Base-by-base conservation (phyloP, 2,888 invertebrate species). In the Drymonia ruficornis region DNA sequence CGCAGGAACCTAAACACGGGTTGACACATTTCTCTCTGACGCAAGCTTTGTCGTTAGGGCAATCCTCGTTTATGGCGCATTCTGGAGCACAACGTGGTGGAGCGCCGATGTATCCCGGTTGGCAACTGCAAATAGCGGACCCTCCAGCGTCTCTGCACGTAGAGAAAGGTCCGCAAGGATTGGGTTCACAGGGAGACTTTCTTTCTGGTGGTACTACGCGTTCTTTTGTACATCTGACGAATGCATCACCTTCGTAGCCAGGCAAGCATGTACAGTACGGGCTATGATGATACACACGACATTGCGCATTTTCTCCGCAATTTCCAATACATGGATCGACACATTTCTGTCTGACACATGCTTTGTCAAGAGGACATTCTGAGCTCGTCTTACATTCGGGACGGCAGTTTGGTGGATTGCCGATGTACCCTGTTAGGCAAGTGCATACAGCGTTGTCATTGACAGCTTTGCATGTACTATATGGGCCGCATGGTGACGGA, bases 401-500 rank as follows among this genome's bases (percentile, higher is more conserved):
- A 68, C 96, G 91, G 76, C 97, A 97, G 40, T 95, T 94, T 34
- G 95, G 95, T 58, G 97, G 97, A 73, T 94, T 94, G 15, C 97
- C 97, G 38, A 94, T 90, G 72, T 95, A 96, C 59, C 94, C 93
- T 16, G 94, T 89, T 54, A 95, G 82, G 67, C 97, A 97, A 1
- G 94, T 93, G 76, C 97, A 97, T 12, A 95, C 91, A 2, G 96
- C 96, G 72, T 95, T 94, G 51, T 93, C 91, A 65, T 95, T 94
- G 19, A 91, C 81, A 60, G 94, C 93, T 58, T 93, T 93, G 76
- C 97, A 97, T 64, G 94, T 90, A 58, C 96, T 95, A 78, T 96
- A 95, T n/a, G 95, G 94, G 29, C 97, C 97, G 80, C 97, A 97
- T 1, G 97, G 96, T 49, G 96, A 95, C 44, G 96, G 96, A 55